Evolutionary conservation across 2,797 vertebrate species (phyloP), one percentile per base, ranked within the genome.

Genomic region (Neosilurus hyrtlii): DNA sequence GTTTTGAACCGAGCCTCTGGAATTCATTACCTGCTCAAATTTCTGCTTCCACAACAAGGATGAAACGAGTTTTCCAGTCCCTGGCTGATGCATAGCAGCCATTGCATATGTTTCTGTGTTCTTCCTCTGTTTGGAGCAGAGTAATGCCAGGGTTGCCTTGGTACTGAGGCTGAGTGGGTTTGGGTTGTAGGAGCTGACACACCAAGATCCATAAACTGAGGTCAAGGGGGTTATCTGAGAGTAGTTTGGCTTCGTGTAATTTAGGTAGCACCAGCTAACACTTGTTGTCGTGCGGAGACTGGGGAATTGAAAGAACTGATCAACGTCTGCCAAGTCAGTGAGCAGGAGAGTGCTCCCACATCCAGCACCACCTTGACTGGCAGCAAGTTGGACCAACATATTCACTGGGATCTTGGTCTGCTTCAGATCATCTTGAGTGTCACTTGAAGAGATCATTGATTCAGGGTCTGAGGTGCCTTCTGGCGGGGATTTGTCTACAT

Each of bases 251-350:
- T 98, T 98, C 14, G 96, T 96, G 92, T 97, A 97, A 94, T 97
- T 98, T 86, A 99, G 94, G 92, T 99, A 99, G 92, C 98, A 99
- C 98, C 98, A 99, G 93, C 97, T 99, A 87, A 99, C 96, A 87
- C 94, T 95, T 86, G 97, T 98, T 12, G 93, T 95, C 16, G 97
- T 98, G 85, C 97, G 96, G 84, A 99, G 94, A 91, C 97, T 99
- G 0, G 98, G 97, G 84, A 98, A 99, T 89, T 96, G 96, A 91
- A 97, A 94, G 83, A 96, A 93, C 86, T 97, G 96, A 87, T 96
- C 96, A 80, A 95, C 94, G 78, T 98, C 96, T 3, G 95, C 91
- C 80, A 94, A 88, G 0, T 98, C 96, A 0, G 96, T 95, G 85
- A 97, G 91, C 22, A 96, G 91, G 84, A 96, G 93, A 12, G 94